Evolutionary conservation across 2,113 vertebrate species (phyloP), one percentile per base, ranked within the genome.

Genomic region (Himantopus leucocephalus): DNA sequence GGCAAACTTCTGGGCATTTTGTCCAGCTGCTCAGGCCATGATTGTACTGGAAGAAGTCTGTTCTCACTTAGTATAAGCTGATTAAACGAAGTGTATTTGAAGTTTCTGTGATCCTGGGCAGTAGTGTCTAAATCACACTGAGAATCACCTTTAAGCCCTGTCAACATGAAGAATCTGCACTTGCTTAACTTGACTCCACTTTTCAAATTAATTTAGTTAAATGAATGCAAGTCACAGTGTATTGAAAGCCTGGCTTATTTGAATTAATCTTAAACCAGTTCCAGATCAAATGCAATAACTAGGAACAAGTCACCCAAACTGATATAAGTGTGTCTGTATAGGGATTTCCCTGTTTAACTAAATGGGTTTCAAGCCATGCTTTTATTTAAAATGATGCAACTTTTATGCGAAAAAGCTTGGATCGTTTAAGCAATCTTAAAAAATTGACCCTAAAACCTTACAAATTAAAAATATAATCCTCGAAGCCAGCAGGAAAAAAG

Each of bases 201-300:
- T 85, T 88, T 76, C 91, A 85, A n/a, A 14, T 60, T 73, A 58
- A 53, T 92, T 88, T 53, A 58, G 27, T 56, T 79, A 85, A 93
- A 92, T 23, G 18, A 79, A 64, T 70, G 55, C 63, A 80, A 85
- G 67, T 39, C 1, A 1, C 45, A 26, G 15, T 35, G 45, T 45
- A 32, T 34, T 73, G 82, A 56, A 55, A 60, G 48, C 50, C 18
- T 39, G 52, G 17, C n/a, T 89, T 83, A 45, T 73, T 91, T 70
- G 91, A 89, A 86, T 95, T 81, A 84, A 41, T 90, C 48, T 93
- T 88, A 76, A 92, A 71, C 16, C 64, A 58, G 22, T 80, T 88
- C 22, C 73, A 79, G 48, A 59, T 74, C 63, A 74, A 66, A 73
- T 67, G 26, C 32, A 70, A 32, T 86, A 84, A 63, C 26, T 20